phyloP scores from a whole-genome alignment of 30 jellyfish, hydroid and myxozoan genomes.

The Pelagia noctiluca region DNA sequence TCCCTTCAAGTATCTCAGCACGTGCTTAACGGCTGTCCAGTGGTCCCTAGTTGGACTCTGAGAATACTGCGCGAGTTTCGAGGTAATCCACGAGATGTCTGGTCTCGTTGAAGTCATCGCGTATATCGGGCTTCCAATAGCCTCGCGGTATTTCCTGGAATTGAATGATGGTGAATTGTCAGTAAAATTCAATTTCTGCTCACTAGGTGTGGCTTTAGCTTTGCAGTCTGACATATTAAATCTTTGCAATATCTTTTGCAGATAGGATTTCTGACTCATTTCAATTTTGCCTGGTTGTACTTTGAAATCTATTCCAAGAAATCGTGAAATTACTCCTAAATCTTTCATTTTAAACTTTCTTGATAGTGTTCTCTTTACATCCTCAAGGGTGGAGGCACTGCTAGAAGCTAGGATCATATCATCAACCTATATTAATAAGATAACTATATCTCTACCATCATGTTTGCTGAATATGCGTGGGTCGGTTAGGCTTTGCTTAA shows the following conservation, averaged over 20 bases:
- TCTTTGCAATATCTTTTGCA: conserved; percentile 9
- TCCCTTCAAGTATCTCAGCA: too few species aligned
- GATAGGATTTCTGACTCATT: conserved; percentile 44
- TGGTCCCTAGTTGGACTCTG: conserved; percentile 8
- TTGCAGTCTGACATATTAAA: conserved; percentile 38
- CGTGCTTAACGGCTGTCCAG: too few species aligned
- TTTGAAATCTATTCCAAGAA: conserved; percentile 62
- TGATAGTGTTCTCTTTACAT: conserved; percentile 11
- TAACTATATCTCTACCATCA: background rate
- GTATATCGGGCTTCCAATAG: conserved; percentile 51
- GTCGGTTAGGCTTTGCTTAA: conserved; percentile 61
- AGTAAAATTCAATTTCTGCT: conserved; percentile 3
- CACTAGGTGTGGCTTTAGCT: conserved; percentile 61
- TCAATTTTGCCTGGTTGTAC: background rate
- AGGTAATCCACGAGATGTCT: conserved; percentile 27
- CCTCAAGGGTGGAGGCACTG: background rate
- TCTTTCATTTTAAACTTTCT: conserved; percentile 58
- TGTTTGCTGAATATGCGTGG: conserved; percentile 44
- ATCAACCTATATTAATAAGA: conserved; percentile 50
- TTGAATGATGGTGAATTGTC: conserved; percentile 2
- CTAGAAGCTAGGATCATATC: conserved; percentile 49
- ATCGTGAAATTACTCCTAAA: conserved; percentile 63
- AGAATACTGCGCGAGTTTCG: conserved; percentile 55
- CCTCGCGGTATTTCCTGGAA: conserved; percentile 1
- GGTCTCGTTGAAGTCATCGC: conserved; percentile 63